These are phyloP conservation scores for Brachypteracias leptosomus DNA, from an alignment of 2,113 vertebrate species.

Conservation along the genomic window DNA sequence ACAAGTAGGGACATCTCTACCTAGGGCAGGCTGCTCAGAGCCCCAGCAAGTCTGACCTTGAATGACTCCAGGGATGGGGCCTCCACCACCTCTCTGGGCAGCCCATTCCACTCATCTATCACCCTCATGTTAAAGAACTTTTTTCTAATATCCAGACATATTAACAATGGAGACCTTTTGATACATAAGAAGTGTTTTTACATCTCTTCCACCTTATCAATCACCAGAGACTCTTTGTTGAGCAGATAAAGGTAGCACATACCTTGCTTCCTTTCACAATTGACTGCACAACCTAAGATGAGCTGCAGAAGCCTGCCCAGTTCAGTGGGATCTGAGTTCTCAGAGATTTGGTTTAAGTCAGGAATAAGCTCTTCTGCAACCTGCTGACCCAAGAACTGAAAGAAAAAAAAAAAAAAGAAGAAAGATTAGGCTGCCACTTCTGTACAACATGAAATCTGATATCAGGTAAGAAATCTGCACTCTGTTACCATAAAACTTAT, in stretches of 20 bases:
- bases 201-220: neutral
- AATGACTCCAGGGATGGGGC: too few relatives aligned
- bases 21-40: too few relatives aligned
- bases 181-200: neutral
- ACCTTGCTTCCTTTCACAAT: slow-evolving; percentile 97
- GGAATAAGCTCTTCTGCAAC: slow-evolving; percentile 89
- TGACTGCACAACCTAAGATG: slow-evolving; percentile 93
- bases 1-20: too few relatives aligned
- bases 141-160: too few relatives aligned
- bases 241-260: neutral
- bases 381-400: slow-evolving; percentile 87
- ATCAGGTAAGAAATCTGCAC: neutral
- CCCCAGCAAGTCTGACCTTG: too few relatives aligned
- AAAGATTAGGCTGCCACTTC: neutral
- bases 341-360: slow-evolving; percentile 85
- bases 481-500: neutral
- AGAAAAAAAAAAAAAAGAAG: neutral
- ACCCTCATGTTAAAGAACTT: too few relatives aligned
- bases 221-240: neutral
- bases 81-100: too few relatives aligned
- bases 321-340: slow-evolving; percentile 82
- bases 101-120: too few relatives aligned
- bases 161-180: neutral
- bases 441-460: neutral
- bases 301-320: slow-evolving; percentile 94